These are phyloP conservation scores for Lamprotornis superbus DNA, from an alignment of 2,113 vertebrate species.

Conservation along the genomic window DNA sequence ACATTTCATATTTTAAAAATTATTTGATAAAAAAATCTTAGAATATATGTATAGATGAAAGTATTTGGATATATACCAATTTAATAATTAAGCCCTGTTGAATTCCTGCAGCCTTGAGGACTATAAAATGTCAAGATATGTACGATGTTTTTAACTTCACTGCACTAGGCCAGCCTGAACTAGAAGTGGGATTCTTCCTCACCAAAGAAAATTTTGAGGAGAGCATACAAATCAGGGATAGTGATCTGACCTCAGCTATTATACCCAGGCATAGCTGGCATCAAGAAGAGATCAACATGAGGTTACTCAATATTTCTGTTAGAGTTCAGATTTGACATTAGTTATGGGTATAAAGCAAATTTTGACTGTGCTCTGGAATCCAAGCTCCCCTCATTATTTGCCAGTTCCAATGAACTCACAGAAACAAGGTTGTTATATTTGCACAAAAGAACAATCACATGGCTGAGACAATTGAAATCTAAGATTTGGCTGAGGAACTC, in stretches of 20 bases:
- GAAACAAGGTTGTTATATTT: conserved; percentile 13
- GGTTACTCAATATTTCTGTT: conserved; percentile 66
- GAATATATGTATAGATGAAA: neutral
- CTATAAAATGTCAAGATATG: conserved; percentile 17
- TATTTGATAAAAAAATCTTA: neutral
- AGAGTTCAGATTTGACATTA: conserved; percentile 65
- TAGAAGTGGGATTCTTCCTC: neutral
- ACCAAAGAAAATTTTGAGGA: conserved; percentile 3
- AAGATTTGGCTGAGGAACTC: neutral
- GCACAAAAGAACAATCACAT: conserved; percentile 26
- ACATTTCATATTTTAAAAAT: neutral
- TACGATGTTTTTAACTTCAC: neutral
- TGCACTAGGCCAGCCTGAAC: neutral
- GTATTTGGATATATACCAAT: neutral
- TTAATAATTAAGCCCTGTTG: neutral
- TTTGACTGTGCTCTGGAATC: conserved; percentile 55
- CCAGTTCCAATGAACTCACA: conserved; percentile 55
- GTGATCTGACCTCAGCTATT: conserved; percentile 40
- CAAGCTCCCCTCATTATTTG: conserved; percentile 36
- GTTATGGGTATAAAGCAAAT: conserved; percentile 71
- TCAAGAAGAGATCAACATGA: conserved; percentile 52
- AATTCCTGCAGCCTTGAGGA: conserved; percentile 11
- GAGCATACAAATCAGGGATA: neutral
- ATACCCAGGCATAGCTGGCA: conserved; percentile 27
- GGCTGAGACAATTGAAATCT: conserved; percentile 32